phyloP scores from a whole-genome alignment of 1,140 invertebrate species.

The Leptinotarsa texana region DNA sequence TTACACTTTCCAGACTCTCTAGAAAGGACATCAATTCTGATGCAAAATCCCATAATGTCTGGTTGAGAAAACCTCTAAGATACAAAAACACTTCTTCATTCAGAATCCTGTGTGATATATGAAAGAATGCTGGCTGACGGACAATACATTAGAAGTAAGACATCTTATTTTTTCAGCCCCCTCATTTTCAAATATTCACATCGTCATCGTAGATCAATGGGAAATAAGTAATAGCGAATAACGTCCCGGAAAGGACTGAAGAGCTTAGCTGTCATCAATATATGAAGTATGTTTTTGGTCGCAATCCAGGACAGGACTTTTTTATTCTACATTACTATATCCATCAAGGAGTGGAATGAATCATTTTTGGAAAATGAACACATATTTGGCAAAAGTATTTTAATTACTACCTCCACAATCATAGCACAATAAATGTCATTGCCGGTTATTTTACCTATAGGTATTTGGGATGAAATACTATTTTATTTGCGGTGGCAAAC shows the following conservation, averaged over 20 bases:
- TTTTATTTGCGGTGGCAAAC: too few relatives aligned
- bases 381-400: too few relatives aligned
- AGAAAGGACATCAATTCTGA: too few relatives aligned
- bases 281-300: conserved; percentile 24
- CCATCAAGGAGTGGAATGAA: too few relatives aligned
- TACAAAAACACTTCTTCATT: background rate
- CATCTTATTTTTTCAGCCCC: conserved; percentile 31
- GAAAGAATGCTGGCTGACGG: conserved; percentile 9
- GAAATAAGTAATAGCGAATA: conserved; percentile 27
- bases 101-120: conserved; percentile 24
- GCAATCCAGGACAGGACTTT: background rate
- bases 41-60: background rate
- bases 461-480: too few relatives aligned
- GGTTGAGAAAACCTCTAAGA: background rate
- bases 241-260: conserved; percentile 26
- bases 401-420: too few relatives aligned
- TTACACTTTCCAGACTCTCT: too few relatives aligned
- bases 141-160: conserved; percentile 20
- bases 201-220: conserved; percentile 30
- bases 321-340: background rate
- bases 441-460: too few relatives aligned
- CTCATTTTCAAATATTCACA: conserved; percentile 28
- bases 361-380: too few relatives aligned
- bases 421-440: too few relatives aligned
- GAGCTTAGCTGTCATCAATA: conserved; percentile 25